Conservation (phyloP, 37 sponge, comb jelly and placozoan genomes). For the Cliona cf. orientalis region DNA sequence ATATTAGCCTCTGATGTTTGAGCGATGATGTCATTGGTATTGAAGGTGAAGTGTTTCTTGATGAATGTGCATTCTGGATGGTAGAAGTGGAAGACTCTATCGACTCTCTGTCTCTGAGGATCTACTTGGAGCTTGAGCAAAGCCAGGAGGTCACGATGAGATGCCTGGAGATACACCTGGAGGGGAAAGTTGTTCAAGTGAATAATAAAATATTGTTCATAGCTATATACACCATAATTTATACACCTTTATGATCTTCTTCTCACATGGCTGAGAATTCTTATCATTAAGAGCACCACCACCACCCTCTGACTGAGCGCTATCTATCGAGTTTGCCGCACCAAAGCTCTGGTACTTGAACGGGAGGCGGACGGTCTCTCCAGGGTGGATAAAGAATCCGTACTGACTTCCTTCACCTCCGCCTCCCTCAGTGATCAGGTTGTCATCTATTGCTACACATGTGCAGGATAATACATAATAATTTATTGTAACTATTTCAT, state of each 20-base stretch:
- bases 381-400: conserved; percentile 52
- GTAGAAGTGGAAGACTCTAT: conserved; percentile 55
- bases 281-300: too few species aligned
- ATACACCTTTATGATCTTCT: not conserved
- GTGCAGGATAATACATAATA: not conserved
- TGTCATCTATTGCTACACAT: conserved; percentile 19
- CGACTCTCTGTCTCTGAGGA: conserved; percentile 35
- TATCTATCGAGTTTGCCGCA: too few species aligned
- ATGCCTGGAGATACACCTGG: conserved; percentile 41
- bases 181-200: not conserved
- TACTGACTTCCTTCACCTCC: conserved; percentile 1
- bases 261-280: too few species aligned
- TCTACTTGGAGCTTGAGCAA: conserved; percentile 32
- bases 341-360: conserved; percentile 61
- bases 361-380: conserved; percentile 50
- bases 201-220: not conserved
- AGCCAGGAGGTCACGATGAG: conserved; percentile 25
- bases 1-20: too few species aligned
- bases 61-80: conserved; percentile 65
- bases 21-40: not conserved
- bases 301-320: too few species aligned
- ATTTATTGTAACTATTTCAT: not conserved
- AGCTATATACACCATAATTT: not conserved
- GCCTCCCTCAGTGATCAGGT: conserved; percentile 7
- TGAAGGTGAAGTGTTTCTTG: conserved; percentile 26